Evolutionary conservation across 2,888 invertebrate species (phyloP).

Genomic region (Lasioglossum lativentre): DNA sequence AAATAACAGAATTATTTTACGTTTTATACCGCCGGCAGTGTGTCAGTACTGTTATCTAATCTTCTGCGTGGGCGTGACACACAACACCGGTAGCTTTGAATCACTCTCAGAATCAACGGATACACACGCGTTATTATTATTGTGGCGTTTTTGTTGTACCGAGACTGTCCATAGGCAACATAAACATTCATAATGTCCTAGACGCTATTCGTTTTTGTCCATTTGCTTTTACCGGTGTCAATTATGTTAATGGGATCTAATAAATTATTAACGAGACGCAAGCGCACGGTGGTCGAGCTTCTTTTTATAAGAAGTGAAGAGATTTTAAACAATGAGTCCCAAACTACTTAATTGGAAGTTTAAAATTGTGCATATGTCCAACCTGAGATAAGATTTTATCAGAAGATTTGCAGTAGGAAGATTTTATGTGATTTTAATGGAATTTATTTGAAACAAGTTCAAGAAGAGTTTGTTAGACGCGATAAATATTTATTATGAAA

Average conservation of each 20-base stretch:
- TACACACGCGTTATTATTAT: background rate
- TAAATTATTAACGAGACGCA: no score
- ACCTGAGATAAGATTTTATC: no score
- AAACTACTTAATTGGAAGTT: no score
- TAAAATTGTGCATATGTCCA: no score
- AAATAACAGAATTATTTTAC: slow-evolving; percentile 3
- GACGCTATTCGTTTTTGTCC: no score
- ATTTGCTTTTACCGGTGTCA: background rate
- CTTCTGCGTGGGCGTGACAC: background rate
- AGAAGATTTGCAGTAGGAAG: background rate
- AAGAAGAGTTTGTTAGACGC: background rate
- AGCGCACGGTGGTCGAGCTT: no score
- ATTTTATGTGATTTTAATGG: background rate
- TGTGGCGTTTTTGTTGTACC: background rate
- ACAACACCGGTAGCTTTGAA: background rate
- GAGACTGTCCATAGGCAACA: background rate
- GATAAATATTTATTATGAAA: background rate
- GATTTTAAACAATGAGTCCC: no score
- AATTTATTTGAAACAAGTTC: background rate
- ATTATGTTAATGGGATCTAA: no score
- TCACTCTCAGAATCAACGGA: background rate
- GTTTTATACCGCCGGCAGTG: background rate
- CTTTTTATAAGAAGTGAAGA: no score
- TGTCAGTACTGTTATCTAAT: background rate
- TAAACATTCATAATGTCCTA: background rate